A percentile compares a stretch with the other conserved stretches of the same genome.
Conservation (phyloP, 2,797 vertebrate genomes). For the Poeciliopsis turneri region DNA sequence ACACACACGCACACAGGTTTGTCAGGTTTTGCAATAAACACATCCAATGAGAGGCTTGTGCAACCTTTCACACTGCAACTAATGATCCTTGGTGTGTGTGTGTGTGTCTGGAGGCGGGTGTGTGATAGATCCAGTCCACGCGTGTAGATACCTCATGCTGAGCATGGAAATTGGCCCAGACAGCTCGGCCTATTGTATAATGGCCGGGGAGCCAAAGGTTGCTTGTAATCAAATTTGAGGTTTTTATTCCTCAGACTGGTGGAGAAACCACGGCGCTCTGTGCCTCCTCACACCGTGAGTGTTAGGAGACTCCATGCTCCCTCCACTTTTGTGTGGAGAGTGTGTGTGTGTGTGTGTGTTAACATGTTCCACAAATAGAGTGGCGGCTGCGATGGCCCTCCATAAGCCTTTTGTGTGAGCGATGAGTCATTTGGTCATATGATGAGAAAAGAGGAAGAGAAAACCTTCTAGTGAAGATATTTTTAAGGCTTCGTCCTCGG, state of each 20-base stretch:
- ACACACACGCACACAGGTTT: not conserved
- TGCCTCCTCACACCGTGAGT: constrained; percentile 61
- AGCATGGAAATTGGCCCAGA: constrained; percentile 99
- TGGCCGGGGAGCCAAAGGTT: constrained; percentile 97
- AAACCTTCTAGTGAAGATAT: constrained; percentile 7
- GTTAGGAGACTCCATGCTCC: constrained; percentile 53
- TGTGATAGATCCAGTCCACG: constrained; percentile 60
- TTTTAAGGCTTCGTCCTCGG: not conserved
- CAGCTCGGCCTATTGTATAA: constrained; percentile 93
- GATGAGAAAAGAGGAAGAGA: constrained; percentile 26
- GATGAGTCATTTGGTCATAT: constrained; percentile 39
- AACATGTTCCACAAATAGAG: constrained; percentile 54
- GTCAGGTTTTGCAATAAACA: constrained; percentile 60
- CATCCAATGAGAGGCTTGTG: constrained; percentile 54
- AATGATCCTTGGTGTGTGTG: constrained; percentile 73
- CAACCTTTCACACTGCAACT: constrained; percentile 74
- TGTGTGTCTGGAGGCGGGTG: constrained; percentile 22
- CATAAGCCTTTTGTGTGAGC: constrained; percentile 46
- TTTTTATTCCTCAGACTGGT: constrained; percentile 86
- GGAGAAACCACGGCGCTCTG: constrained; percentile 74
- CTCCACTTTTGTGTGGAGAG: constrained; percentile 65
- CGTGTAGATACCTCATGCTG: constrained; percentile 92
- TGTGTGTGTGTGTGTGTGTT: constrained; percentile 46
- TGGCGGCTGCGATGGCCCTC: constrained; percentile 38
- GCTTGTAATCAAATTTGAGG: constrained; percentile 99